Evolutionary conservation across 2,888 invertebrate species (phyloP).

Genomic region (Creontiades dilutus): DNA sequence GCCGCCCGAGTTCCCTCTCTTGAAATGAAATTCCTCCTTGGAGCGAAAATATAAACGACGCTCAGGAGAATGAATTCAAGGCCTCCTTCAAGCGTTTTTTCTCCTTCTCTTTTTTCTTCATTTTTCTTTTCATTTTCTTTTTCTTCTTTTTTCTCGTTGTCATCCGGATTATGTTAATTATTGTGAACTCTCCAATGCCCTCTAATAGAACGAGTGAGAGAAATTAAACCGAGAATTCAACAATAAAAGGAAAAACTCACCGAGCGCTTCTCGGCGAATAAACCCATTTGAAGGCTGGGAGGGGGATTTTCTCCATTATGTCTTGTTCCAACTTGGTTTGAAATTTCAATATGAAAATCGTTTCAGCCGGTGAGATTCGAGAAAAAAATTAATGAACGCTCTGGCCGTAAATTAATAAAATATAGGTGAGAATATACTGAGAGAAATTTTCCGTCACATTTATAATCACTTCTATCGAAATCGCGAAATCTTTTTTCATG

Average conservation of each 20-base stretch:
- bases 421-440: too few relatives aligned
- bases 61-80: conserved; percentile 16
- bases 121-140: neutral
- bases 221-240: neutral
- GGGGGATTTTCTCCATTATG: neutral
- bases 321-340: neutral
- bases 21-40: conserved; percentile 15
- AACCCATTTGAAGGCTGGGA: neutral
- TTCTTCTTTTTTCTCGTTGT: neutral
- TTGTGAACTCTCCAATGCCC: neutral
- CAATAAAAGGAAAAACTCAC: neutral
- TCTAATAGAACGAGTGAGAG: conserved; percentile 4
- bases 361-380: too few relatives aligned
- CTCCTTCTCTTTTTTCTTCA: neutral
- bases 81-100: neutral
- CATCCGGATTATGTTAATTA: neutral
- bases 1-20: neutral
- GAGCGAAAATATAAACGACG: conserved; percentile 41
- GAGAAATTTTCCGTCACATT: too few relatives aligned
- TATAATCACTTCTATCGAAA: too few relatives aligned
- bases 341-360: too few relatives aligned
- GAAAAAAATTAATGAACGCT: too few relatives aligned
- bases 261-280: neutral
- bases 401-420: too few relatives aligned
- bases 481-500: too few relatives aligned